Percentiles rank a stretch among this genome's conserved stretches.
Evolutionary conservation across 2,888 invertebrate species (phyloP).

Genomic region (Portevinia maculata): DNA sequence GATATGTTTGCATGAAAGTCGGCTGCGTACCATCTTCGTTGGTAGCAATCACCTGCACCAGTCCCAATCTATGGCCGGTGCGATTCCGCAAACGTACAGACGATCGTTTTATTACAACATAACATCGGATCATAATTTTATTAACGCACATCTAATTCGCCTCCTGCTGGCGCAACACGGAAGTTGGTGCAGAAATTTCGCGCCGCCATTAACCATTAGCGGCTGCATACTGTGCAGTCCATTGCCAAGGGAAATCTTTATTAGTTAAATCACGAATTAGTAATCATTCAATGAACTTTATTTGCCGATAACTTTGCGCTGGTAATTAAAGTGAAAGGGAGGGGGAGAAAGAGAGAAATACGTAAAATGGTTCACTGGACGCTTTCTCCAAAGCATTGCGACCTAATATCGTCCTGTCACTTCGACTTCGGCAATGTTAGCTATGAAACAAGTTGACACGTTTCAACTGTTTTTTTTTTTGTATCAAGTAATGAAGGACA

Average conservation of each 20-base stretch:
- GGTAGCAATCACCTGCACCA: slow-evolving; percentile 53
- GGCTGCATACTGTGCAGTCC: too few species aligned
- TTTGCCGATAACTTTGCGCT: slow-evolving; percentile 24
- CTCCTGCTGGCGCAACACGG: slow-evolving; percentile 66
- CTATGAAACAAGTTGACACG: slow-evolving; percentile 22
- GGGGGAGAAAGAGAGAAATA: background rate
- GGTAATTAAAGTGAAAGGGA: slow-evolving; percentile 40
- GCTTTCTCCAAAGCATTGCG: slow-evolving; percentile 9
- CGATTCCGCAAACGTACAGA: background rate
- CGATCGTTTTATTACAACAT: slow-evolving; percentile 39
- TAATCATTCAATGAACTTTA: slow-evolving; percentile 42
- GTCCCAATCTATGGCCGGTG: background rate
- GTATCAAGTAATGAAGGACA: slow-evolving; percentile 47
- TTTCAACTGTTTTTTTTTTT: slow-evolving; percentile 28
- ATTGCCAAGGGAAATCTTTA: background rate
- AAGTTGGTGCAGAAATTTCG: slow-evolving; percentile 28
- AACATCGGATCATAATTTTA: slow-evolving; percentile 57
- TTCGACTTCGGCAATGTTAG: slow-evolving; percentile 16
- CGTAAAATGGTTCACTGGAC: background rate
- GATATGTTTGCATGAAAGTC: slow-evolving; percentile 40
- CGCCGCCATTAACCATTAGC: slow-evolving; percentile 34
- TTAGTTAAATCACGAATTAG: slow-evolving; percentile 32
- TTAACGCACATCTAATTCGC: slow-evolving; percentile 34
- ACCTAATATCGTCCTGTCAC: slow-evolving; percentile 12
- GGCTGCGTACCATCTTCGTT: slow-evolving; percentile 17